Evolutionary conservation across 2,888 invertebrate species (phyloP), one percentile per base, ranked within the genome.

Genomic region (Drosophila demipolita): DNA sequence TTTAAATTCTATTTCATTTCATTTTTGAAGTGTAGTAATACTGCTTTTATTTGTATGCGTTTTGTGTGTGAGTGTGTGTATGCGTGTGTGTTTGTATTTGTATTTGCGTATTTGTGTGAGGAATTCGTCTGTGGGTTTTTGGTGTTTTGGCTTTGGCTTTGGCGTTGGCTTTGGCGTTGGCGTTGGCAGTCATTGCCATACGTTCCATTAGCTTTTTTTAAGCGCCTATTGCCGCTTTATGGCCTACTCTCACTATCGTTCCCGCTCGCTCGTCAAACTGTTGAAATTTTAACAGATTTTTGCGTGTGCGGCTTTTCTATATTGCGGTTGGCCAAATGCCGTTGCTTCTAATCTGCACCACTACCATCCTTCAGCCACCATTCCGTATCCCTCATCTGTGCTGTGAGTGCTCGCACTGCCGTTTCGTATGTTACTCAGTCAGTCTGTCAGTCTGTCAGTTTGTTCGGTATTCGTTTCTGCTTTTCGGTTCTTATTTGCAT

Each of bases 191-290:
- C 75, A 75, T 78, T 64, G 67, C 69, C 76, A 78, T 84, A 75
- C 89, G 85, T 89, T 87, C 86, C 86, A 86, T 87, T 89, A 86
- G 80, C 85, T 74, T 87, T 81, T 78, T 78, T 78, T 82, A 73
- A 75, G 82, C 82, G 82, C 72, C 78, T 78, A 78, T 81, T 76
- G 79, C 75, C 65, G 74, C 66, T 68, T 68, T 66, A 49, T 75
- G 64, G 48, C 60, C 64, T 38, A 57, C 32, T 23, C 23, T 52
- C 52, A 49, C 55, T 23, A 45, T 8, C 53, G 3, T 40, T 62
- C 67, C 42, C 59, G 49, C 35, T 59, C 50, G 48, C 55, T 36
- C 38, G 52, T 35, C 66, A 66, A 32, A 49, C 62, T 75, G 77
- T 60, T 83, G 75, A 78, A 86, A 87, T 83, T 86, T 78, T 86